Base-by-base conservation (phyloP, 1,140 invertebrate species). In the Euglossa dilemma region DNA sequence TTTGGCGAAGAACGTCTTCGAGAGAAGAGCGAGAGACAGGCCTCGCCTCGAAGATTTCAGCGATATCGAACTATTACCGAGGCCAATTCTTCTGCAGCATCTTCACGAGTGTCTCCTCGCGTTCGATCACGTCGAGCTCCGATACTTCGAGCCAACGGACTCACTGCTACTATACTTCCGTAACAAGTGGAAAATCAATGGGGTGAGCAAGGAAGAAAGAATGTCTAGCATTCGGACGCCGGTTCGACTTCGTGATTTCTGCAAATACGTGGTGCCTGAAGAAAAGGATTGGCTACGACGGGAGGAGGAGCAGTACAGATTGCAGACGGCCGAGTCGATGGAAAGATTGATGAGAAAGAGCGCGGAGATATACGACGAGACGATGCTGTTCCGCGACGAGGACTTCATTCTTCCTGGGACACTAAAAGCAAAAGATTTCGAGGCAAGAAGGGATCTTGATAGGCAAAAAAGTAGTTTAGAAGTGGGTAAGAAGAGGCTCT, bases 241-340 rank as follows among this genome's bases (percentile, higher is more conserved):
- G 6, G 87, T 95, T 52, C 94, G 94, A 75, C 88, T 95, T 28
- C 92, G 94, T 88, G 95, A 96, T 85, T 95, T 95, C 92, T 94
- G 94, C 89, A 93, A 95, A 75, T 95, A 95, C 89, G 93, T 95
- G 45, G 86, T 94, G 54, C 91, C 94, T 57, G 95, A 95, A 74
- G 91, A 95, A 64, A 91, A 90, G 69, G 93, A 94, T 23, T 95
- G 95, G 95, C 93, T 95, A 47, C 87, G 92, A 28, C 91, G 94
- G 89, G 94, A 94, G 89, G 92, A 91, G 85, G 85, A 91, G 43
- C 86, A 89, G 25, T 23, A 78, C 78, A 50, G 59, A 61, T 84
- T 43, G 61, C 79, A 25, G 25, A 67, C 45, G 52, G 73, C 25
- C 50, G 67, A 82, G 63, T 54, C 61, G 71, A 78, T 82, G 57